phyloP scores from a whole-genome alignment of 2,888 invertebrate species.

The Stegana nigrithorax region DNA sequence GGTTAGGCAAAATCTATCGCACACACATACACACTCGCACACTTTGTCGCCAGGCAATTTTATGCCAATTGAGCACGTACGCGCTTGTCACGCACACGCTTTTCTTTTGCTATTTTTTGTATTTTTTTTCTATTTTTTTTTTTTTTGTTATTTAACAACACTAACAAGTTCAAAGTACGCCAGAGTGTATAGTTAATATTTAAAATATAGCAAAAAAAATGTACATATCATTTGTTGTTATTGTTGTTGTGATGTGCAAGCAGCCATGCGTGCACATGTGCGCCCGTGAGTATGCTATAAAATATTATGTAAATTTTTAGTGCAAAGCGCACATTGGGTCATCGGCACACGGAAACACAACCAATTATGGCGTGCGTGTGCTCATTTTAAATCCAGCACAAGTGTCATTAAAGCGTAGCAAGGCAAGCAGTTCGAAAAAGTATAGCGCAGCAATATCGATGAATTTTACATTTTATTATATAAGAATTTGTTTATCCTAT shows the following conservation, averaged over 20 bases:
- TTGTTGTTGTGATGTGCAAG: background rate
- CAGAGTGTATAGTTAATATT: background rate
- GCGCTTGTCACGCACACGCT: background rate
- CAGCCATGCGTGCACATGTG: background rate
- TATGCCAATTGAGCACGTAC: slow-evolving; percentile 2
- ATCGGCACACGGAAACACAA: no score
- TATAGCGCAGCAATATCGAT: no score
- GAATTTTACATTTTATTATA: no score
- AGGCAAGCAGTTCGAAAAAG: no score
- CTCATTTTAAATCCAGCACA: no score
- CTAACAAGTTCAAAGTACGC: slow-evolving; percentile 3
- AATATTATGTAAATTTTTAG: background rate
- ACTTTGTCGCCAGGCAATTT: background rate
- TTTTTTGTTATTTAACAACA: background rate
- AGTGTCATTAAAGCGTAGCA: no score
- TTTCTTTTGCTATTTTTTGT: background rate
- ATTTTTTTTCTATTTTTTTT: background rate
- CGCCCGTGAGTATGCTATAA: background rate
- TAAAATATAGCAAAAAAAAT: background rate
- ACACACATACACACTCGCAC: background rate
- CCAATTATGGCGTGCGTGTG: background rate
- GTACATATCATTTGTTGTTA: background rate
- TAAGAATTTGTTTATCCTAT: no score
- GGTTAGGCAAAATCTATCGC: background rate
- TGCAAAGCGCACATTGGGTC: background rate